Percentiles rank a stretch among this genome's conserved stretches.
These are phyloP conservation scores for Schizaphis graminum DNA, from an alignment of 2,888 invertebrate species.

Conservation along the genomic window DNA sequence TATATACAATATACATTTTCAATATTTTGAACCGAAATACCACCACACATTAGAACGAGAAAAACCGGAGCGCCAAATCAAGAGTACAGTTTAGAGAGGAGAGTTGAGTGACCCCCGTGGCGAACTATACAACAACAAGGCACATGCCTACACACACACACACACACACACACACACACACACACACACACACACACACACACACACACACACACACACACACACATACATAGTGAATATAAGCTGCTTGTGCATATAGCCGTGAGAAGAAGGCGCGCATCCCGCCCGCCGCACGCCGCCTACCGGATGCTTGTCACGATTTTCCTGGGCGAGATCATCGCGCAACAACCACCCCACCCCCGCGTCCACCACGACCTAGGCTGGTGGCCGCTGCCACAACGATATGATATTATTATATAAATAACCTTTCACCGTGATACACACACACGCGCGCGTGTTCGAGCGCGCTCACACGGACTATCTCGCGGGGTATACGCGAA, in stretches of 20 bases:
- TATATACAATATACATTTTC: background rate
- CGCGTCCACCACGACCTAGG: background rate
- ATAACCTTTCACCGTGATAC: slow-evolving; percentile 65
- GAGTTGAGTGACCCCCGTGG: slow-evolving; percentile 65
- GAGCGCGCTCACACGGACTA: background rate
- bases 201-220: slow-evolving; percentile 30
- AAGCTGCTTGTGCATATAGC: slow-evolving; percentile 61
- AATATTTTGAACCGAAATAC: slow-evolving; percentile 39
- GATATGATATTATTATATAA: slow-evolving; percentile 65
- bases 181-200: slow-evolving; percentile 32
- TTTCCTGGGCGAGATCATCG: slow-evolving; percentile 66
- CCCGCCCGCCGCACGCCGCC: slow-evolving; percentile 62
- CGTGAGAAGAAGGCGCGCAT: slow-evolving; percentile 65
- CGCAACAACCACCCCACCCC: slow-evolving; percentile 53
- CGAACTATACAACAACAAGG: slow-evolving; percentile 63
- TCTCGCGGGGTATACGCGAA: slow-evolving; percentile 51
- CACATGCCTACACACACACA: slow-evolving; percentile 61
- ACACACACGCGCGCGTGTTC: background rate
- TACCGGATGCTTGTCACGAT: slow-evolving; percentile 65
- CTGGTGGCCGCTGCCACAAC: slow-evolving; percentile 23
- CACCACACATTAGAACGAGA: slow-evolving; percentile 32
- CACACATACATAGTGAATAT: slow-evolving; percentile 45
- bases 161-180: background rate
- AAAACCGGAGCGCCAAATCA: slow-evolving; percentile 61
- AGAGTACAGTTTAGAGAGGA: slow-evolving; percentile 62